Conservation (phyloP, 2,888 invertebrate genomes). For the Ametastegia equiseti region DNA sequence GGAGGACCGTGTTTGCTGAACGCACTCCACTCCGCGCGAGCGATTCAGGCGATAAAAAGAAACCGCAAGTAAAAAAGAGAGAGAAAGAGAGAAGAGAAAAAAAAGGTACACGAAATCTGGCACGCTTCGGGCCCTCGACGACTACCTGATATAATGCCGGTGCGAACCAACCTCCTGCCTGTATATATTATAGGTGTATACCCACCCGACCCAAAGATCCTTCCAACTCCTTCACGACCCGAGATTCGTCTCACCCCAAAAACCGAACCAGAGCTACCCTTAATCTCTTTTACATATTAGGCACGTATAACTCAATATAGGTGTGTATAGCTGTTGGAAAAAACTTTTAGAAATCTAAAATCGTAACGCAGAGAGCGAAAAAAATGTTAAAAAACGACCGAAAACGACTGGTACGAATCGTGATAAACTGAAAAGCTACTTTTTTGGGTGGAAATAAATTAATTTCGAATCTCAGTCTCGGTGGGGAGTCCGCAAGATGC, state of each 20-base stretch:
- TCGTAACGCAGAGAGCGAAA: too few relatives aligned
- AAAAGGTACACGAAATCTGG: constrained; percentile 35
- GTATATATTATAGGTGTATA: too few relatives aligned
- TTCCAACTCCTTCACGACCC: not conserved
- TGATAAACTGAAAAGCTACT: too few relatives aligned
- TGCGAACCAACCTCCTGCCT: not conserved
- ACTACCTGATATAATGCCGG: constrained; percentile 43
- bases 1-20: constrained; percentile 26
- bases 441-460: not conserved
- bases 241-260: constrained; percentile 1
- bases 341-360: too few relatives aligned
- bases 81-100: constrained; percentile 7
- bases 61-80: not conserved
- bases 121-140: constrained; percentile 42
- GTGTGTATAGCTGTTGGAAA: too few relatives aligned
- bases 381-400: too few relatives aligned
- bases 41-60: constrained; percentile 17
- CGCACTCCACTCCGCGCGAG: not conserved
- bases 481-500: too few relatives aligned
- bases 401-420: too few relatives aligned
- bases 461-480: too few relatives aligned
- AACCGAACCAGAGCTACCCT: constrained; percentile 42
- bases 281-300: constrained; percentile 38
- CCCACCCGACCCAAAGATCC: not conserved
- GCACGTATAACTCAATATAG: too few relatives aligned